Base-by-base conservation (phyloP, 2,888 invertebrate species). In the Gibbula magus region DNA sequence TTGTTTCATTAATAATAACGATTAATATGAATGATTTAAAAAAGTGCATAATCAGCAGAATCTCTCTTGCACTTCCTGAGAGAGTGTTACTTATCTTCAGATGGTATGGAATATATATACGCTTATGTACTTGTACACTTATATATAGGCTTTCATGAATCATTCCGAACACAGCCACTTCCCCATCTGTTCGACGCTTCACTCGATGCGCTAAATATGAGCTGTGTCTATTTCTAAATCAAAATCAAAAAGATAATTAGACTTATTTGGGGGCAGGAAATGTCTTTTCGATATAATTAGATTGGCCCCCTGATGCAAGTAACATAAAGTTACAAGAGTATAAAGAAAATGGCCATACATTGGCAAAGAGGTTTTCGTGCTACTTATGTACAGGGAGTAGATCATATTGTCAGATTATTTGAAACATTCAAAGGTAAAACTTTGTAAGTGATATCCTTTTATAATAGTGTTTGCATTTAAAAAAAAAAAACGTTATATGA, bases 31-130 rank as follows among this genome's bases (percentile, higher is more conserved):
- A 20, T 5, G 39, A 70, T 16, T 39, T 35, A 16, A 70, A 20
- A 70, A 70, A 70, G 39, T 70, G 70, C 70, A n/a, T 20, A 70
- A 70, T 70, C 70, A 70, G 70, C 32, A 39, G 70, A n/a, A 56
- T 39, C 29, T 35, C 2, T 10, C 20, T 56, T 56, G 32, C 39
- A 54, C 52, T 56, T 16, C 22, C 18, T 29, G 8, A 45, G 45
- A 10, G 45, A 45, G 45, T 45, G 45, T 45, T 45, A 45, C 45
- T 45, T 45, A 45, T 45, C 45, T 45, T 10, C 45, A 45, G 13
- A 45, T 45, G 45, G 45, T 7, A n/a, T n/a, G n/a, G n/a, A n/a
- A n/a, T n/a, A n/a, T n/a, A n/a, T n/a, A n/a, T n/a, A n/a, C n/a
- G n/a, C n/a, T n/a, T n/a, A n/a, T n/a, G n/a, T n/a, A n/a, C n/a